A percentile compares a stretch with the other conserved stretches of the same genome.
These are phyloP conservation scores for Orchesella cincta DNA, from an alignment of 1,140 invertebrate species.

Conservation along the genomic window DNA sequence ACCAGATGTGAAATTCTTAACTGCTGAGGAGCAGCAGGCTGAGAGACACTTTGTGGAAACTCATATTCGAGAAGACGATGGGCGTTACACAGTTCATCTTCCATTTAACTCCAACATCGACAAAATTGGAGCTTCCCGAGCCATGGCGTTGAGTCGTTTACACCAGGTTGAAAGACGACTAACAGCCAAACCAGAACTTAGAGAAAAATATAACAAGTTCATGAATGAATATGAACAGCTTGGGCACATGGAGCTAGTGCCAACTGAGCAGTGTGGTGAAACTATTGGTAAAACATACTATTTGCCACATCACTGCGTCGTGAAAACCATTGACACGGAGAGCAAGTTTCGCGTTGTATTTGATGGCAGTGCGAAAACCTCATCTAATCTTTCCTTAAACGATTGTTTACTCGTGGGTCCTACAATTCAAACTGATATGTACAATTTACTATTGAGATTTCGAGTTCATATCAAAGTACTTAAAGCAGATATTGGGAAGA, in stretches of 20 bases:
- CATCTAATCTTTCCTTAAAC: constrained; percentile 51
- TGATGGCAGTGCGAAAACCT: constrained; percentile 40
- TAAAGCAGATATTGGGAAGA: constrained; percentile 56
- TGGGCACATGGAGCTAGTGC: too few species aligned
- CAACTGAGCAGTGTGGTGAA: too few species aligned
- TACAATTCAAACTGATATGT: constrained; percentile 56
- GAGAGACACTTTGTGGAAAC: constrained; percentile 45
- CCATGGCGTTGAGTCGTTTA: constrained; percentile 41
- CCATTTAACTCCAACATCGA: constrained; percentile 42
- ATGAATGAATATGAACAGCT: too few species aligned
- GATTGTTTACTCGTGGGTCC: constrained; percentile 51
- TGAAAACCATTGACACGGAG: constrained; percentile 42
- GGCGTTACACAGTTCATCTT: constrained; percentile 44
- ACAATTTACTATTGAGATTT: constrained; percentile 55
- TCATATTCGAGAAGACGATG: constrained; percentile 28
- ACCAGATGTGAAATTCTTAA: too few species aligned
- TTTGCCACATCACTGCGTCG: constrained; percentile 51
- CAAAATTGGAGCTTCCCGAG: constrained; percentile 28
- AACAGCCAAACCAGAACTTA: too few species aligned
- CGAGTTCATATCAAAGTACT: constrained; percentile 53
- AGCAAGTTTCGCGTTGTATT: constrained; percentile 51
- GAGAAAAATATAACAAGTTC: too few species aligned
- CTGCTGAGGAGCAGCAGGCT: constrained; percentile 32
- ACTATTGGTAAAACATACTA: constrained; percentile 46
- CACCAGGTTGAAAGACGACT: too few species aligned